Base-by-base conservation (phyloP, 2,888 invertebrate species). In the Tuta absoluta region DNA sequence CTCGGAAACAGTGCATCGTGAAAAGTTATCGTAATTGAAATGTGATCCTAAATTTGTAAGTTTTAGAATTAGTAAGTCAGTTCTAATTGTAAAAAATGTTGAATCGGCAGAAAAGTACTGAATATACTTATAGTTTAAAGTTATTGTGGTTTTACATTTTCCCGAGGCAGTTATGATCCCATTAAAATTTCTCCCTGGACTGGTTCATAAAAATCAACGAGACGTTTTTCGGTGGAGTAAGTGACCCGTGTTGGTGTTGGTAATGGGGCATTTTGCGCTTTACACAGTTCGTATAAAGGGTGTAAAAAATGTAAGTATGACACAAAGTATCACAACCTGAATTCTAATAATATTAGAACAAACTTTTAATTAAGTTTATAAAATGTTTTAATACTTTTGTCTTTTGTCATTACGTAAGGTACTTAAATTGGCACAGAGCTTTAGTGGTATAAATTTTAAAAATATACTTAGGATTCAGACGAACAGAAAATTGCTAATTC, bases 1-100 rank as follows among this genome's bases (percentile, higher is more conserved):
- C 78, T 91, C 3, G 91, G 91, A 0, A 91, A 91, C 67, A 85
- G 75, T 75, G 72, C 80, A 72, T 74, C 74, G 66, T 78, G 70
- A 75, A 59, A 63, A 48, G 17, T 59, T 61, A 64, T 45, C 45
- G 21, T 62, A 11, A 48, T 61, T 62, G 23, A 45, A 61, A 62
- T 68, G 75, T 78, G 75, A 78, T 76, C 68, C 38, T 75, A 70
- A 76, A 73, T 72, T 63, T 37, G 38, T 73, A 21, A 71, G 64
- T 67, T 53, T 64, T 75, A 75, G 71, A 69, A 45, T 45, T 45
- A 17, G 45, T 67, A 71, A 73, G 72, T 33, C 33, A 77, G 78
- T 80, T 82, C 79, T 80, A 76, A 74, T 75, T 70, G 69, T 71
- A 64, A 62, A 62, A 63, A 63, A 65, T 14, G 23, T 14, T 23